phyloP scores from a whole-genome alignment of 2,797 vertebrate species.

The Monodelphis domestica region DNA sequence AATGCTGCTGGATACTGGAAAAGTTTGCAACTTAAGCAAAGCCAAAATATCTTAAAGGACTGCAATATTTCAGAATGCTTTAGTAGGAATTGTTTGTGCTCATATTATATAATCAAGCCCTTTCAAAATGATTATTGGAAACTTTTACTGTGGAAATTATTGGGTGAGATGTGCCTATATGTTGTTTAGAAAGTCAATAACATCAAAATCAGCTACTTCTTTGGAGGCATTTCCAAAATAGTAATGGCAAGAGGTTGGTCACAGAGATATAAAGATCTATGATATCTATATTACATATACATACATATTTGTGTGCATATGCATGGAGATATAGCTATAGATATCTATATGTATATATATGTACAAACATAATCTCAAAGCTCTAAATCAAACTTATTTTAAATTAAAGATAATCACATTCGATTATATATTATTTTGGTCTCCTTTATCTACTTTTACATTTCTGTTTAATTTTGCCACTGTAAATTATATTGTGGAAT shows the following conservation, averaged over 20 bases:
- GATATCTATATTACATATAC: too few relatives aligned
- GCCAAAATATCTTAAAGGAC: constrained; percentile 2
- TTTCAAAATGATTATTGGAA: constrained; percentile 51
- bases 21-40: constrained; percentile 38
- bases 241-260: constrained; percentile 40
- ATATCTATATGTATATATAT: neutral
- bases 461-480: neutral
- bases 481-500: neutral
- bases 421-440: too few relatives aligned
- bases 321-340: too few relatives aligned
- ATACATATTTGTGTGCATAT: too few relatives aligned
- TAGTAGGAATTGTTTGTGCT: neutral
- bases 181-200: constrained; percentile 18
- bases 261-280: too few relatives aligned
- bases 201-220: neutral
- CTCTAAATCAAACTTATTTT: too few relatives aligned
- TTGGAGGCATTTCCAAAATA: constrained; percentile 52
- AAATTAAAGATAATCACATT: too few relatives aligned
- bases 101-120: constrained; percentile 27
- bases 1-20: constrained; percentile 33
- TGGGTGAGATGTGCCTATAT: constrained; percentile 14
- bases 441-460: neutral
- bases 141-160: constrained; percentile 38
- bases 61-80: constrained; percentile 36
- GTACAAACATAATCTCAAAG: neutral